Conservation (phyloP, 2,888 invertebrate genomes). For the Drosophila siamana region DNA sequence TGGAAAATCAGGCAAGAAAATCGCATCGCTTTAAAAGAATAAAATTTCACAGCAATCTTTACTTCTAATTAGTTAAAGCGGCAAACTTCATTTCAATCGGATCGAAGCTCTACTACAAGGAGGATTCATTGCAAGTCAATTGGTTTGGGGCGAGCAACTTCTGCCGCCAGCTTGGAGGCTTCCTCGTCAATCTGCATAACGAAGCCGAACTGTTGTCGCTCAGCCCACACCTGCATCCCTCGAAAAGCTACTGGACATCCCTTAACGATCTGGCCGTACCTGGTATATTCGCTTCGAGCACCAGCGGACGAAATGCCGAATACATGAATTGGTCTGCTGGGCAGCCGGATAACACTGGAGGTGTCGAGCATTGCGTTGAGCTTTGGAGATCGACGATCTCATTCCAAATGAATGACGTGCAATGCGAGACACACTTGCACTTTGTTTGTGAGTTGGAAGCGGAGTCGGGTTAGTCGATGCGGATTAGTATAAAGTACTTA, state of each 20-base stretch:
- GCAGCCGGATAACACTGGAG: constrained; percentile 66
- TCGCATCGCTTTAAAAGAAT: background rate
- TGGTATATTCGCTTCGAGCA: constrained; percentile 17
- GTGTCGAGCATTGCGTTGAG: constrained; percentile 50
- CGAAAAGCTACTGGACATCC: constrained; percentile 24
- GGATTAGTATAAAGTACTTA: constrained; percentile 87
- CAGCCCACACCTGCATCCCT: constrained; percentile 10
- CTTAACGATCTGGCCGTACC: constrained; percentile 16
- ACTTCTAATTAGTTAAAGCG: background rate
- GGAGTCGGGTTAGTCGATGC: constrained; percentile 10
- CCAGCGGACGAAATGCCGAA: constrained; percentile 5
- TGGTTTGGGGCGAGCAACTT: constrained; percentile 23
- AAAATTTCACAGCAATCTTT: background rate
- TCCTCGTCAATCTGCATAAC: constrained; percentile 2
- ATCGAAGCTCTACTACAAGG: constrained; percentile 13
- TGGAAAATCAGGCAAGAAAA: constrained; percentile 1
- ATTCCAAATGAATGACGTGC: constrained; percentile 40
- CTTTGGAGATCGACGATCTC: constrained; percentile 15
- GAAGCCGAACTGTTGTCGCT: constrained; percentile 18
- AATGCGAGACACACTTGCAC: constrained; percentile 1
- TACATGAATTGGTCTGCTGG: constrained; percentile 50
- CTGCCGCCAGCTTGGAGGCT: constrained; percentile 22
- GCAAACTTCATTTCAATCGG: background rate
- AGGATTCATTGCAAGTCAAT: constrained; percentile 3
- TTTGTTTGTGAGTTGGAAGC: constrained; percentile 14